These are phyloP conservation scores for Mesoligia furuncula DNA, from an alignment of 2,888 invertebrate species.

Conservation along the genomic window DNA sequence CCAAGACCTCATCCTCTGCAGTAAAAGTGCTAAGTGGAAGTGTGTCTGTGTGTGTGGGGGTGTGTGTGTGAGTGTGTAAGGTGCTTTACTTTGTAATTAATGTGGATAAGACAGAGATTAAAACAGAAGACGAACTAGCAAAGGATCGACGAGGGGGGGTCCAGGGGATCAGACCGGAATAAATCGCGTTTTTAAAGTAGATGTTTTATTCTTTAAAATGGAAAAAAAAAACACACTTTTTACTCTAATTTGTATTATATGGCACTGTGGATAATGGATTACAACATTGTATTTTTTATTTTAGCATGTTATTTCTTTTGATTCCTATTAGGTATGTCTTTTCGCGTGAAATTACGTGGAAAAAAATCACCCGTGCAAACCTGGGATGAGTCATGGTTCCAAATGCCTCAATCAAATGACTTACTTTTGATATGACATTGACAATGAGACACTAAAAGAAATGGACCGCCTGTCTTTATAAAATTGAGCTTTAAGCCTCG, in stretches of 20 bases:
- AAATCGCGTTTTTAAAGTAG: not conserved
- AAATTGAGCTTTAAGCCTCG: no score
- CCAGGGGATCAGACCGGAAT: no score
- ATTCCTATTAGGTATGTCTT: no score
- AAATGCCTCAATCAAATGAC: not conserved
- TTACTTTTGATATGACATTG: not conserved
- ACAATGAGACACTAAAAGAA: not conserved
- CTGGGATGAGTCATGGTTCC: not conserved
- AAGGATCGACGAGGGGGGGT: no score
- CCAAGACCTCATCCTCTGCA: not conserved
- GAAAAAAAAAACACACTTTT: not conserved
- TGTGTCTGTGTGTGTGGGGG: no score
- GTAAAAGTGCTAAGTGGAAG: not conserved
- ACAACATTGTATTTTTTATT: not conserved
- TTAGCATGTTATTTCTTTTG: not conserved
- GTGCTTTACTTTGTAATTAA: no score
- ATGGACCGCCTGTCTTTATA: not conserved
- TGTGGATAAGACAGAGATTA: no score
- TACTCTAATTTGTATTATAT: not conserved
- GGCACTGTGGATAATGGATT: not conserved
- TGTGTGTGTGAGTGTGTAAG: no score
- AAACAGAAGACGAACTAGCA: no score
- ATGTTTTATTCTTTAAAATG: not conserved
- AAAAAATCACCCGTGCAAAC: no score
- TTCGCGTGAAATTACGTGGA: no score